These are phyloP conservation scores for Daktulosphaira vitifoliae DNA, from an alignment of 1,140 invertebrate species.

Conservation along the genomic window DNA sequence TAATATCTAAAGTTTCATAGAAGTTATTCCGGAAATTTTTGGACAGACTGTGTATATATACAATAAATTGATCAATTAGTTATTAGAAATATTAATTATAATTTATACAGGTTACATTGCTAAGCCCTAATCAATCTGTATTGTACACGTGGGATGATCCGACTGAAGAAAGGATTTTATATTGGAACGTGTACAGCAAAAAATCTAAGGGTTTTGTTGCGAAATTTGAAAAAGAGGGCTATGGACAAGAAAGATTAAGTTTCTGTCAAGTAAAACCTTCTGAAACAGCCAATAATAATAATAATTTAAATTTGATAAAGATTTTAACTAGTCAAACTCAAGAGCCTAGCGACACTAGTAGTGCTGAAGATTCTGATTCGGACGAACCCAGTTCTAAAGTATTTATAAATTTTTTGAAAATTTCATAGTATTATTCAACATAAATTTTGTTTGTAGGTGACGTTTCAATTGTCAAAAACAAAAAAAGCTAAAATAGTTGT, in stretches of 20 bases:
- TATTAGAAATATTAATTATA: no score
- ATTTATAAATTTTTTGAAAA: neutral
- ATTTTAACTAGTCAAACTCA: constrained; percentile 37
- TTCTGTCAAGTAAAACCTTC: constrained; percentile 53
- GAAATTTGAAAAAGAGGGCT: constrained; percentile 58
- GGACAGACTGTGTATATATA: no score
- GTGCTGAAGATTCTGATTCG: constrained; percentile 41
- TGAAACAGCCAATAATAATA: constrained; percentile 43
- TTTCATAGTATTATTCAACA: no score
- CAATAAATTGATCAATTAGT: no score
- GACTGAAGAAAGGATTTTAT: constrained; percentile 55
- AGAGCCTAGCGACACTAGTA: constrained; percentile 36
- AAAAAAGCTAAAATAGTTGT: constrained; percentile 55
- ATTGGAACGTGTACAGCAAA: constrained; percentile 78
- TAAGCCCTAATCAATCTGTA: constrained; percentile 67
- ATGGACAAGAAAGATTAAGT: constrained; percentile 58
- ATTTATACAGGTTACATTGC: constrained; percentile 52
- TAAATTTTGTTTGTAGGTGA: no score
- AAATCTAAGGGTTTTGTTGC: constrained; percentile 62
- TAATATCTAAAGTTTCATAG: no score
- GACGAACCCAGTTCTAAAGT: constrained; percentile 38
- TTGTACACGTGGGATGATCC: constrained; percentile 83
- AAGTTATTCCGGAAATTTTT: no score
- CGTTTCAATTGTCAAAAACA: constrained; percentile 41
- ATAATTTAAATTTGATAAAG: constrained; percentile 40